Base-by-base conservation (phyloP, 1,140 invertebrate species). In the Lepidurus arcticus region DNA sequence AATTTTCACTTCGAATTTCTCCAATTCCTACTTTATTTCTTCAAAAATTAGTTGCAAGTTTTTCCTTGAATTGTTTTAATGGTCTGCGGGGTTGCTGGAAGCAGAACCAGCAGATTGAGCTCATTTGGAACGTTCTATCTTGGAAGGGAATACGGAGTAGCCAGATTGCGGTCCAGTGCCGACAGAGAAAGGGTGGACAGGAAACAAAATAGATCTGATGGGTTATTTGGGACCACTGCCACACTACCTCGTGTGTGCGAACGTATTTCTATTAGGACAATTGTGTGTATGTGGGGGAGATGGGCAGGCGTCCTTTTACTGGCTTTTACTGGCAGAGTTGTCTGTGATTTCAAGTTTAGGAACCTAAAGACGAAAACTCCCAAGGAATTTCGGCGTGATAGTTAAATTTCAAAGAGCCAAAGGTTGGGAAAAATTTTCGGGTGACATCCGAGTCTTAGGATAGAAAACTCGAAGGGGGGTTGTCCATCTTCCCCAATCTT, bases 191-290 rank as follows among this genome's bases (percentile, higher is more conserved):
- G 53, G 53, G 53, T 65, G 53, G 53, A 65, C 53, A 65, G 53
- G 53, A 65, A 65, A 65, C 53, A n/a, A 65, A 65, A 65, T 16
- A 65, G 53, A 65, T 65, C 53, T 65, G 8, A 65, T 65, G n/a
- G 53, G 53, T 65, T 65, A 65, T 65, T 65, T 65, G 53, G 53
- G n/a, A 13, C 13, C 21, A 65, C 53, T 65, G 53, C 53, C 53
- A 65, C 53, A 65, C 8, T 65, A 65, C 16, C 21, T 65, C 16
- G 8, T 65, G 53, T 13, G 16, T 7, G 53, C 53, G 16, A 65
- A 65, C 13, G 6, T 13, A 65, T 65, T 34, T 65, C 16, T 65
- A 65, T 65, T 65, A 65, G 53, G 53, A 21, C 21, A 21, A 65
- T n/a, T 65, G 53, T 65, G 53, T 11, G 13, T 21, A 65, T n/a